phyloP scores from a whole-genome alignment of 2,797 vertebrate species.

The Prionace glauca region DNA sequence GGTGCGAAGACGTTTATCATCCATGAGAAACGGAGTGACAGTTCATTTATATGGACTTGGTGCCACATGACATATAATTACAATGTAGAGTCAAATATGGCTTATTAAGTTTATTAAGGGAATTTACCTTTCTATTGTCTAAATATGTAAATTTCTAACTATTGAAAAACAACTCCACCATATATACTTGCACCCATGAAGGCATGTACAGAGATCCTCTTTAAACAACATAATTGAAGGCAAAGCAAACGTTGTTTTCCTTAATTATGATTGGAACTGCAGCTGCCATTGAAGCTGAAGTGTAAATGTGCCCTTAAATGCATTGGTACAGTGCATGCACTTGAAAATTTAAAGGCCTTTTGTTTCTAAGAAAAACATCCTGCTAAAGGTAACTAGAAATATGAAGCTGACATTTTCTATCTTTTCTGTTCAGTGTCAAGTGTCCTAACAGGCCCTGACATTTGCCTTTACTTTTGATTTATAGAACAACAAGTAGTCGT shows the following conservation, averaged over 20 bases:
- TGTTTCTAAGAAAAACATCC: background rate
- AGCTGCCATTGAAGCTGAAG: background rate
- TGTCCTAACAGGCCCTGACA: background rate
- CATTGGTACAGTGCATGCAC: background rate
- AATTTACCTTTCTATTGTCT: background rate
- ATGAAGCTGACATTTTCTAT: background rate
- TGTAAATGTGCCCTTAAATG: background rate
- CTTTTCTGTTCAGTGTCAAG: background rate
- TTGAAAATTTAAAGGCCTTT: background rate
- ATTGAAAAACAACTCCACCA: background rate
- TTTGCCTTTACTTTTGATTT: conserved; percentile 39
- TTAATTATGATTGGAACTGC: background rate
- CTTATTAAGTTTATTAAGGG: background rate
- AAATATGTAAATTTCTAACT: background rate
- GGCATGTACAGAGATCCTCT: background rate
- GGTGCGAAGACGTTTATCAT: background rate
- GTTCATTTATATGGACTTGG: background rate
- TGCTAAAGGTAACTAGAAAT: background rate
- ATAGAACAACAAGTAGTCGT: conserved; percentile 70
- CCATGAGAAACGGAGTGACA: background rate
- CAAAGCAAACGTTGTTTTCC: background rate
- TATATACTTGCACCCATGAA: background rate
- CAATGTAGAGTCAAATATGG: background rate
- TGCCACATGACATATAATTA: background rate
- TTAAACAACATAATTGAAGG: background rate